Conservation (phyloP, 2,113 vertebrate species). For the Onychostoma macrolepis region DNA sequence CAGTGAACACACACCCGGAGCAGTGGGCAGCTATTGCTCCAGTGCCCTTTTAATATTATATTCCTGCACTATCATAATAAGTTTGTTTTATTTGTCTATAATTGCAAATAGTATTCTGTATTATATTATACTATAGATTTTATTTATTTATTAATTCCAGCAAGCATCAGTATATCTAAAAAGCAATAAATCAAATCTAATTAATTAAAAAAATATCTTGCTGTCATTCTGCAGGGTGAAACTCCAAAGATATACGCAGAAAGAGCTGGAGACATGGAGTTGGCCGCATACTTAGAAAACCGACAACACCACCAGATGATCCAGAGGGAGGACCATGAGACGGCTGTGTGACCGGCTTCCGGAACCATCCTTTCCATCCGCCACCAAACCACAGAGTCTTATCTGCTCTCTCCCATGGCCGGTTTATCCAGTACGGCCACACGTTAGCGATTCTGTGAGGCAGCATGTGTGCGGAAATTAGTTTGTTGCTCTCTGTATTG, state of each 20-base stretch:
- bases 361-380: neutral
- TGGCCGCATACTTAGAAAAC: conserved; percentile 88
- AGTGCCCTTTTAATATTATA: too few relatives aligned
- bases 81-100: too few relatives aligned
- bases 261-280: conserved; percentile 80
- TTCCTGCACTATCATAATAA: too few relatives aligned
- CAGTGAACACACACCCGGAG: too few relatives aligned
- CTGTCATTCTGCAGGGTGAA: conserved; percentile 76
- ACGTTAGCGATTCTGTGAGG: neutral
- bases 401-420: neutral
- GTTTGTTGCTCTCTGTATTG: conserved; percentile 11
- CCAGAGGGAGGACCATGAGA: conserved; percentile 88
- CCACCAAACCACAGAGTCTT: conserved; percentile 6
- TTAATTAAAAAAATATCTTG: neutral
- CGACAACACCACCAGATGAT: conserved; percentile 89
- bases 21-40: too few relatives aligned
- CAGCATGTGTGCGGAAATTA: conserved; percentile 2
- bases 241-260: conserved; percentile 84
- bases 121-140: too few relatives aligned
- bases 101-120: too few relatives aligned
- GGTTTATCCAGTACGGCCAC: neutral
- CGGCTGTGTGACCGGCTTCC: conserved; percentile 72
- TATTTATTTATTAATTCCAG: neutral
- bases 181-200: neutral
- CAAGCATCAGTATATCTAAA: neutral